Base-by-base conservation (phyloP, 2,113 vertebrate species). In the Lamprotornis superbus region DNA sequence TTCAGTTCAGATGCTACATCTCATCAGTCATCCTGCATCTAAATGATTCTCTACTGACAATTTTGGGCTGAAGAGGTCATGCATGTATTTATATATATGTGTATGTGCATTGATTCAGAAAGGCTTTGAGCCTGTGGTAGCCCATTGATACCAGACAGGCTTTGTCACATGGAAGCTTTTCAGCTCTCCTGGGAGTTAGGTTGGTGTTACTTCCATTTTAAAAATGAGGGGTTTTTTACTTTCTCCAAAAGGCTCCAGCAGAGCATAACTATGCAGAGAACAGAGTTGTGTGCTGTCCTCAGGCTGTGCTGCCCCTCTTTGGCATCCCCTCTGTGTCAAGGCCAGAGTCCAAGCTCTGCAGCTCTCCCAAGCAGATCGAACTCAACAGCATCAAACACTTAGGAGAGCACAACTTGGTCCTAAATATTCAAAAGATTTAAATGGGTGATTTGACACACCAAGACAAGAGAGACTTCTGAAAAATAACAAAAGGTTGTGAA, bases 401-500 rank as follows among this genome's bases (percentile, higher is more conserved):
- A 31, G 18, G n/a, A 55, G 27, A 89, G 40, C 2, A 42, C 42
- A 81, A 35, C 39, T 69, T 73, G 28, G 24, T 83, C 27, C 30
- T 60, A 93, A 93, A 70, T 60, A 90, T 46, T 64, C 53, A 87
- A 53, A 89, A 90, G 24, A 37, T 57, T 92, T 89, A 93, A 96
- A 89, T 1, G 37, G 60, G 12, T 78, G 68, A 77, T 79, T 87
- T 96, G 80, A 95, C 90, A 81, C 37, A 78, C 28, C 23, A 87
- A 40, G 74, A 82, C 64, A 84, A 76, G 85, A 89, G 33, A 28
- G 76, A 79, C 87, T 87, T 94, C 90, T 85, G 88, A 90, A 95
- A 93, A 82, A 92, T 89, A 95, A 94, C 86, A 40, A 80, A 95
- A 69, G 80, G 80, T 96, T 96, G 77, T 90, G 87, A 94, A 97